Evolutionary conservation across 2,113 vertebrate genomes (phyloP).

Genomic region (Hippocampus abdominalis): DNA sequence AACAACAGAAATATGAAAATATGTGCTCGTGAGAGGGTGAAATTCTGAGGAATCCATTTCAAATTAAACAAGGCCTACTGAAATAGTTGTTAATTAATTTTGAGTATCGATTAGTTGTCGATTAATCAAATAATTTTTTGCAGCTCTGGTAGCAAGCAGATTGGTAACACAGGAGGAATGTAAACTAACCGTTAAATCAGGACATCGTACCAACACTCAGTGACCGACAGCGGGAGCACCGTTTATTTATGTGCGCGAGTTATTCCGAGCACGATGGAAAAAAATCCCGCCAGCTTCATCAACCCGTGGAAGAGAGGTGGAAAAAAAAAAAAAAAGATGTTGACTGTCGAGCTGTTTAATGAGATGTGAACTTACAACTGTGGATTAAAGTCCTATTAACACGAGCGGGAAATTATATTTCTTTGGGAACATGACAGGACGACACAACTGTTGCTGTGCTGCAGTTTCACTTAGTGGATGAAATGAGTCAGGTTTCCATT

Average conservation of each 20-base stretch:
- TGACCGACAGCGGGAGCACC: not conserved
- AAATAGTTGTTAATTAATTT: not conserved
- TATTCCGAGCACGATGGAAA: slow-evolving; percentile 8
- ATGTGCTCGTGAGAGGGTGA: too few relatives aligned
- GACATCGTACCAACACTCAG: slow-evolving; percentile 3
- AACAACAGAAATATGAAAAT: too few relatives aligned
- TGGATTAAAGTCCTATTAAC: slow-evolving; percentile 6
- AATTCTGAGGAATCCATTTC: too few relatives aligned
- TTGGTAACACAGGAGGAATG: slow-evolving; percentile 2
- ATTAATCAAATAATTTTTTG: too few relatives aligned
- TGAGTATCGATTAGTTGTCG: too few relatives aligned
- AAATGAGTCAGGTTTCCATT: not conserved
- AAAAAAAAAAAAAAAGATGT: not conserved
- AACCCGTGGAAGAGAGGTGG: not conserved
- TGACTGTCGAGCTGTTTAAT: not conserved
- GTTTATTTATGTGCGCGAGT: not conserved
- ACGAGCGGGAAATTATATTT: not conserved
- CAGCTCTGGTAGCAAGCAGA: too few relatives aligned
- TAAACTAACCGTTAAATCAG: not conserved
- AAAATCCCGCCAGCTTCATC: not conserved
- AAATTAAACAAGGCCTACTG: not conserved
- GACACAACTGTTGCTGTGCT: slow-evolving; percentile 1
- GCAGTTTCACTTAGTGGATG: not conserved
- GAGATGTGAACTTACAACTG: not conserved
- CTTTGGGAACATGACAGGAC: not conserved